These are phyloP conservation scores for Dolichallabes microphthalmus DNA, from an alignment of 2,113 vertebrate genomes.

Conservation along the genomic window DNA sequence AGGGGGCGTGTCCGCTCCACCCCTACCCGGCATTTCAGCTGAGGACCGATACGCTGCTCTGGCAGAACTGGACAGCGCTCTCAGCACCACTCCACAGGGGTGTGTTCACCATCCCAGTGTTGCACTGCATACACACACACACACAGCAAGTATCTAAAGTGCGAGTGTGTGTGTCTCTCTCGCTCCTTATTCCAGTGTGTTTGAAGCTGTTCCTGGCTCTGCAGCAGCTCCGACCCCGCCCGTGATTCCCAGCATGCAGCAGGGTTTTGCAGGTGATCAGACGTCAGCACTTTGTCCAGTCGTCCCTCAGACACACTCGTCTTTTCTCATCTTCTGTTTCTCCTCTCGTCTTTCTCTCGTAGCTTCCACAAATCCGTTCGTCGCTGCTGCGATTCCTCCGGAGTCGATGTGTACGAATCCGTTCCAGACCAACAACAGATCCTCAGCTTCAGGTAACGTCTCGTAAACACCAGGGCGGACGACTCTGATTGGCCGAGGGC, in stretches of 20 bases:
- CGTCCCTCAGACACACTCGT: neutral
- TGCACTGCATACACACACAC: neutral
- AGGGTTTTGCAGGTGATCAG: conserved; percentile 27
- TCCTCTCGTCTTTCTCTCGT: neutral
- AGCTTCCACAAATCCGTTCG: conserved; percentile 34
- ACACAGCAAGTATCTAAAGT: neutral
- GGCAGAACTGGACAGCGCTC: conserved; percentile 87
- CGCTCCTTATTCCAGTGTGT: neutral
- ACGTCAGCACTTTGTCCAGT: neutral
- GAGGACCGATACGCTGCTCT: conserved; percentile 92
- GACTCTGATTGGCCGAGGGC: neutral
- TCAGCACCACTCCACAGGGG: conserved; percentile 84
- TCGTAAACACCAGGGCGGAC: neutral
- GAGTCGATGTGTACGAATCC: conserved; percentile 34
- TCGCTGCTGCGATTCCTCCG: neutral
- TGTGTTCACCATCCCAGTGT: conserved; percentile 47
- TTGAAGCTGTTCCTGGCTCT: conserved; percentile 3
- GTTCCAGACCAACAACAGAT: conserved; percentile 26
- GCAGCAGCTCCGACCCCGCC: neutral
- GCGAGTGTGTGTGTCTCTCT: neutral
- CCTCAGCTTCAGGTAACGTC: conserved; percentile 25
- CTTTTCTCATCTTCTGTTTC: neutral
- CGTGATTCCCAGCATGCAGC: conserved; percentile 27
- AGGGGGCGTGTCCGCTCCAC: conserved; percentile 68
- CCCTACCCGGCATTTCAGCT: conserved; percentile 69